Conservation (phyloP, 2,888 invertebrate species). For the Neoascia interrupta region DNA sequence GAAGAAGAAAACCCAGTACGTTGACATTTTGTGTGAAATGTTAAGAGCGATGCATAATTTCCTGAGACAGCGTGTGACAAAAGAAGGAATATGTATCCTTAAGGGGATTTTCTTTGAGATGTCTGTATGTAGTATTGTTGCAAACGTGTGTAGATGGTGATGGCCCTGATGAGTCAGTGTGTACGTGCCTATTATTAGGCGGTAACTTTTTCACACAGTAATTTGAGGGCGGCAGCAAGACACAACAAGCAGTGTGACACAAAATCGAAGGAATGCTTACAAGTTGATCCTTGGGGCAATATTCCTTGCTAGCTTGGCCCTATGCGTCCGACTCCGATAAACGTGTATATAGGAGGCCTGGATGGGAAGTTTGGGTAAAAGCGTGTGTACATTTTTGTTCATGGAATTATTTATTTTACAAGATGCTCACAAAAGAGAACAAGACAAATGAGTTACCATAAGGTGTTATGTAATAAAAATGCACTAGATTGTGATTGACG, state of each 20-base stretch:
- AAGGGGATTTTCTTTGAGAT: slow-evolving; percentile 17
- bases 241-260: slow-evolving; percentile 28
- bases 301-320: no score
- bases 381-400: no score
- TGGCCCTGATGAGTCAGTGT: slow-evolving; percentile 12
- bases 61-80: slow-evolving; percentile 39
- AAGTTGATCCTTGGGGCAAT: slow-evolving; percentile 35
- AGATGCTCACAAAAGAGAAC: no score
- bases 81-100: slow-evolving; percentile 17
- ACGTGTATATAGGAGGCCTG: no score
- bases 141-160: slow-evolving; percentile 23
- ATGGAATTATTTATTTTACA: no score
- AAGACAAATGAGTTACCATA: no score
- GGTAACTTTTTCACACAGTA: slow-evolving; percentile 29
- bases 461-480: no score
- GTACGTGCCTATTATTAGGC: slow-evolving; percentile 51
- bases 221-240: slow-evolving; percentile 15
- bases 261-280: slow-evolving; percentile 35
- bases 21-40: slow-evolving; percentile 50
- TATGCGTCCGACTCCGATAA: no score
- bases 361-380: no score
- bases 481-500: no score
- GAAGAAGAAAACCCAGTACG: neutral
- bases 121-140: slow-evolving; percentile 11
- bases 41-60: slow-evolving; percentile 53